Conservation (phyloP, 2,888 invertebrate genomes). For the Caenorhabditis sp. region DNA sequence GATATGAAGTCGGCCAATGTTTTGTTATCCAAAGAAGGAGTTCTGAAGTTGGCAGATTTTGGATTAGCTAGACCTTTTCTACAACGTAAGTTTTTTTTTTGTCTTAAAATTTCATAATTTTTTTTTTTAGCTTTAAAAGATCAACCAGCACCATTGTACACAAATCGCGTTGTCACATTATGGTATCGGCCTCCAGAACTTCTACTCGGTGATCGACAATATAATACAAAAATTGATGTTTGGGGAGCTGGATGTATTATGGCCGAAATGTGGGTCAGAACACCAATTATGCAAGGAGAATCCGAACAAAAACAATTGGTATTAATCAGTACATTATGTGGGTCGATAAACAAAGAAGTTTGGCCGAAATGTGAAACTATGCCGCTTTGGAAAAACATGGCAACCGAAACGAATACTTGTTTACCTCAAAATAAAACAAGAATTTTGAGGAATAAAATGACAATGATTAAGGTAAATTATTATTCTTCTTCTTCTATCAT, state of each 20-base stretch:
- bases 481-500: not conserved
- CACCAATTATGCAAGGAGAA: conserved; percentile 81
- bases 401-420: conserved; percentile 73
- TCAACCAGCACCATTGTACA: conserved; percentile 76
- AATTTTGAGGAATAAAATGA: conserved; percentile 74
- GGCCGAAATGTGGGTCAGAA: conserved; percentile 98
- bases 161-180: conserved; percentile 95
- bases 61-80: conserved; percentile 83
- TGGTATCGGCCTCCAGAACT: conserved; percentile 82
- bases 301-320: conserved; percentile 95
- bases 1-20: conserved; percentile 99
- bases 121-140: conserved; percentile 1
- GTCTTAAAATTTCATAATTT: not conserved
- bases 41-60: conserved; percentile 94
- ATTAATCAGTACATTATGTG: conserved; percentile 92
- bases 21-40: conserved; percentile 90
- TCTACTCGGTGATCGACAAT: conserved; percentile 78
- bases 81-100: conserved; percentile 8
- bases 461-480: conserved; percentile 84
- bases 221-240: conserved; percentile 94
- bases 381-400: conserved; percentile 85
- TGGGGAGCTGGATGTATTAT: conserved; percentile 94
- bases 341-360: conserved; percentile 85
- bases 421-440: conserved; percentile 84
- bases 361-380: conserved; percentile 80